phyloP scores from a whole-genome alignment of 1,140 invertebrate species.

The Calosoma granatense region DNA sequence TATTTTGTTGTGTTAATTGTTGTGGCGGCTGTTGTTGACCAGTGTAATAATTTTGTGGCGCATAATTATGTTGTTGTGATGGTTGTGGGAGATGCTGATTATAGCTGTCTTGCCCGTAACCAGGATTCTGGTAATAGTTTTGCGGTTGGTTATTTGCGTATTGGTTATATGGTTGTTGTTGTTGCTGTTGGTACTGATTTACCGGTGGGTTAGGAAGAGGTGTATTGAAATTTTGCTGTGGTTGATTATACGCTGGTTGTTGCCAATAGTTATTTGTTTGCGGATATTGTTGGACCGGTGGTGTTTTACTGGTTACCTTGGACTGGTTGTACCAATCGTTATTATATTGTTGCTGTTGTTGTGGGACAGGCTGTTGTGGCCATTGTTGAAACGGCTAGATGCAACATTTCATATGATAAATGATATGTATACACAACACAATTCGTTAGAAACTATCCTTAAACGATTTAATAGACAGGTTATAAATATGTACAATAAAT shows the following conservation, averaged over 20 bases:
- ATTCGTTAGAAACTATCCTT: too few species aligned
- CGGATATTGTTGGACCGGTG: neutral
- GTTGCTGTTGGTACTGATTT: slow-evolving; percentile 9
- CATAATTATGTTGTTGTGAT: slow-evolving; percentile 4
- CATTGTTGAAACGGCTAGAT: slow-evolving; percentile 22
- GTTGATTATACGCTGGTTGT: slow-evolving; percentile 15
- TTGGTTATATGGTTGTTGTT: slow-evolving; percentile 20
- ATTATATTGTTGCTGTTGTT: slow-evolving; percentile 10
- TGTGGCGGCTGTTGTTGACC: neutral
- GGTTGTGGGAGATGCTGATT: neutral
- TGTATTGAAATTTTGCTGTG: slow-evolving; percentile 14
- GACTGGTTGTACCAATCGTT: slow-evolving; percentile 22
- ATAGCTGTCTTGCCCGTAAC: slow-evolving; percentile 14
- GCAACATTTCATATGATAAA: slow-evolving; percentile 9
- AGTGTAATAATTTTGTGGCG: slow-evolving; percentile 11
- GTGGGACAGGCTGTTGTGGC: slow-evolving; percentile 23
- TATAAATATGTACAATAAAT: too few species aligned
- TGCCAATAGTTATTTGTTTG: slow-evolving; percentile 22
- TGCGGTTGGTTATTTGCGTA: slow-evolving; percentile 20
- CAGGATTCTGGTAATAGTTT: slow-evolving; percentile 20
- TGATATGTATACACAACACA: too few species aligned
- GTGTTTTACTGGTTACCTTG: slow-evolving; percentile 16
- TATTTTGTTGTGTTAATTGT: neutral
- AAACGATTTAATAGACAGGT: too few species aligned
- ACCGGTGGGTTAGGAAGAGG: slow-evolving; percentile 1